Evolutionary conservation across 2,113 vertebrate species (phyloP).

Genomic region (Podarcis cretensis): DNA sequence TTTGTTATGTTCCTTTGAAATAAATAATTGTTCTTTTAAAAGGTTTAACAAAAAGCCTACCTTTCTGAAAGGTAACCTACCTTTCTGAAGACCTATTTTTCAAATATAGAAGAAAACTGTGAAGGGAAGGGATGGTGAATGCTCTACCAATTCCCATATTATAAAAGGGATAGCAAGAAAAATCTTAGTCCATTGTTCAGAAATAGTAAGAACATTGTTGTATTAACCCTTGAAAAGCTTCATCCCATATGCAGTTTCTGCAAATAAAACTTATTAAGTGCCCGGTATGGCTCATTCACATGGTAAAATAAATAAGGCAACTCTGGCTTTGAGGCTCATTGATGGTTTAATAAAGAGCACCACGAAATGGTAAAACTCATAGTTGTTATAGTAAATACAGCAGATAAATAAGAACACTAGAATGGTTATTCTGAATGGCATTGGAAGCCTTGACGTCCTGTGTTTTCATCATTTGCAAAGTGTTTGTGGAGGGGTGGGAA

Average conservation of each 20-base stretch:
- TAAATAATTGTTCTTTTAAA: slow-evolving; percentile 38
- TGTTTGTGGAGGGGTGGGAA: not conserved
- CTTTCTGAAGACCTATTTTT: slow-evolving; percentile 8
- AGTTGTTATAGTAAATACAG: not conserved
- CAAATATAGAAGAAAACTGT: not conserved
- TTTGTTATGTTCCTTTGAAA: slow-evolving; percentile 77
- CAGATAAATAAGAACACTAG: slow-evolving; percentile 46
- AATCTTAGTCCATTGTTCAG: not conserved
- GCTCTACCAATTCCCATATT: not conserved
- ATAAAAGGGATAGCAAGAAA: slow-evolving; percentile 21
- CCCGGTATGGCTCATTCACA: slow-evolving; percentile 6
- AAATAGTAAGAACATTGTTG: slow-evolving; percentile 21
- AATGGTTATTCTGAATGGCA: slow-evolving; percentile 40
- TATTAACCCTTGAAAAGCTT: slow-evolving; percentile 28
- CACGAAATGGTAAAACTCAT: slow-evolving; percentile 1
- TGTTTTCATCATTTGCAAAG: slow-evolving; percentile 13
- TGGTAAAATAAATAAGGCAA: slow-evolving; percentile 19
- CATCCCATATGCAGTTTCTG: slow-evolving; percentile 5
- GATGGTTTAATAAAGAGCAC: slow-evolving; percentile 25
- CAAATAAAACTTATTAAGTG: not conserved
- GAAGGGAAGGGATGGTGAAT: not conserved
- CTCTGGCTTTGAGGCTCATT: not conserved
- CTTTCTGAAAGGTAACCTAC: not conserved
- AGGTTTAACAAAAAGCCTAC: not conserved
- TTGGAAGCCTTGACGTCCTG: slow-evolving; percentile 4